These are phyloP conservation scores for Erethizon dorsatum DNA, from an alignment of 2,797 vertebrate genomes.

Conservation along the genomic window DNA sequence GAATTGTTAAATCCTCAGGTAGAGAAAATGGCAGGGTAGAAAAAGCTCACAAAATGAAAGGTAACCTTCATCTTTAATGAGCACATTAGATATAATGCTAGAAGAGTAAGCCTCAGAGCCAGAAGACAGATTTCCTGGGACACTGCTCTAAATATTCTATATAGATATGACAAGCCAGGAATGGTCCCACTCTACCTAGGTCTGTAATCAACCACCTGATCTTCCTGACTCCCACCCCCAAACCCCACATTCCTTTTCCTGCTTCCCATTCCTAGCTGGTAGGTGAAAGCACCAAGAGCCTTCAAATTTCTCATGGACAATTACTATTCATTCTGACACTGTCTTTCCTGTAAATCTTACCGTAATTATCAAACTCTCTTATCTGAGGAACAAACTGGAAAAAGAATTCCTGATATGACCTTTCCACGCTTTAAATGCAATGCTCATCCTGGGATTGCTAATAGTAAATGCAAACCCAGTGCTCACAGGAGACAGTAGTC, in stretches of 20 bases:
- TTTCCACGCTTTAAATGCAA: not conserved
- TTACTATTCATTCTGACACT: not conserved
- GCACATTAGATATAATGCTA: not conserved
- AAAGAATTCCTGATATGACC: not conserved
- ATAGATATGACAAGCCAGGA: not conserved
- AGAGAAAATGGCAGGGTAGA: not conserved
- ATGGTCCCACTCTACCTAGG: not conserved
- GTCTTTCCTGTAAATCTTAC: not conserved
- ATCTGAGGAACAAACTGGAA: not conserved
- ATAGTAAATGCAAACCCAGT: not conserved
- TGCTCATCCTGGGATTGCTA: not conserved
- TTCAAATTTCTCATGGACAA: constrained; percentile 3
- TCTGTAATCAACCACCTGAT: not conserved
- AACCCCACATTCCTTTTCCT: not conserved
- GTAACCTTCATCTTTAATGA: constrained; percentile 8
- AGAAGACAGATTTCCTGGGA: not conserved
- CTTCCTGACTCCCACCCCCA: not conserved
- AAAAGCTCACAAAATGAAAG: constrained; percentile 38
- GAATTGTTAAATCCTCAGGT: not conserved
- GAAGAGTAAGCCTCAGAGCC: not conserved
- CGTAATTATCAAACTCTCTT: not conserved
- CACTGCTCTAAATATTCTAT: not conserved
- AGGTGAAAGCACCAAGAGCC: not conserved
- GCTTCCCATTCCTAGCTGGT: not conserved
- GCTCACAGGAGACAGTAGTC: not conserved